A percentile compares a stretch with the other conserved stretches of the same genome.
Conservation (phyloP, 2,888 invertebrate genomes). For the Brachyopa scutellaris region DNA sequence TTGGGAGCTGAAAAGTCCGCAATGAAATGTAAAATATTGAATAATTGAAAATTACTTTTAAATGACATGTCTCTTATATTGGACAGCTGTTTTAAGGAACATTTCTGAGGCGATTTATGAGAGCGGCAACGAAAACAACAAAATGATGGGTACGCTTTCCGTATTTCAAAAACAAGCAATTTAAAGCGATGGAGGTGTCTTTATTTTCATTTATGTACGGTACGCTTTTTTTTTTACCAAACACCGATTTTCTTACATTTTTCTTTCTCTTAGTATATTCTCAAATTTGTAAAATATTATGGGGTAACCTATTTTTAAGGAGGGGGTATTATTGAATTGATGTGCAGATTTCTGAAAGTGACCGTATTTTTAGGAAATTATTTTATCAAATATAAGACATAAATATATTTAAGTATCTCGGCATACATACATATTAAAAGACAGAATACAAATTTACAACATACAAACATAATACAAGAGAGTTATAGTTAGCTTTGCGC, state of each 20-base stretch:
- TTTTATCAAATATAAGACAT: no score
- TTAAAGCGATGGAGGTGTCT: not conserved
- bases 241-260: constrained; percentile 34
- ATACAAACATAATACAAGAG: no score
- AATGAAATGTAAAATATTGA: constrained; percentile 13
- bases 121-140: not conserved
- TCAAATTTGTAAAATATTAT: not conserved
- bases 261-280: not conserved
- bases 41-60: constrained; percentile 6
- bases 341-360: constrained; percentile 35
- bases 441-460: no score
- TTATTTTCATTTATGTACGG: not conserved
- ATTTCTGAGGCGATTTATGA: not conserved
- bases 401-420: no score
- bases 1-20: not conserved
- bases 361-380: not conserved
- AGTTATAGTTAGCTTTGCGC: no score
- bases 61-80: constrained; percentile 35
- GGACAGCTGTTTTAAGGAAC: constrained; percentile 7
- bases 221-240: not conserved
- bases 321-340: constrained; percentile 20
- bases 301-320: not conserved
- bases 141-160: no score
- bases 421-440: no score
- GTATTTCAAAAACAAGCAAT: not conserved